Percentiles rank a stretch among this genome's conserved stretches.
phyloP scores from a whole-genome alignment of 2,888 invertebrate species.

The Lasioglossum vierecki region DNA sequence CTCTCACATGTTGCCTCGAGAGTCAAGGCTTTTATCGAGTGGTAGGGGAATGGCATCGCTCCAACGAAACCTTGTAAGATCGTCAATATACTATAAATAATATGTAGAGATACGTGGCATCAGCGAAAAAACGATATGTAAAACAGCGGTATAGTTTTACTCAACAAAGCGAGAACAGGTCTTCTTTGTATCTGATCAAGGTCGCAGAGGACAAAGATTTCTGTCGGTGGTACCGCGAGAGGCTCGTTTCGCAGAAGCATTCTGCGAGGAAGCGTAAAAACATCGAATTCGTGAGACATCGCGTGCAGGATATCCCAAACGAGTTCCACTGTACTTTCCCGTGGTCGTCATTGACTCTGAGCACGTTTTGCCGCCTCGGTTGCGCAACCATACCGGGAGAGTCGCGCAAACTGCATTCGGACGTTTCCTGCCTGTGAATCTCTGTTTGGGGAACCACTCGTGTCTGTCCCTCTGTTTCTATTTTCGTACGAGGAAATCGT shows the following conservation, averaged over 20 bases:
- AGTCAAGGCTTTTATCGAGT: conserved; percentile 45
- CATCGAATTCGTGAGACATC: conserved; percentile 4
- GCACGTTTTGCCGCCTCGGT: neutral
- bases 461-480: neutral
- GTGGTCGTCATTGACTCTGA: conserved; percentile 17
- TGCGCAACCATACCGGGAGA: conserved; percentile 38
- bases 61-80: conserved; percentile 42
- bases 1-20: conserved; percentile 14
- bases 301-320: neutral
- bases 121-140: neutral
- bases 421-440: conserved; percentile 27
- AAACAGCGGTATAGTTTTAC: neutral
- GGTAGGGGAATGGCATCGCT: conserved; percentile 60
- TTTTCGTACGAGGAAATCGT: conserved; percentile 2
- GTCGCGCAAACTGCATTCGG: neutral
- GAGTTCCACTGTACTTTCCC: conserved; percentile 30
- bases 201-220: neutral
- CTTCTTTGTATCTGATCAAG: neutral
- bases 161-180: neutral
- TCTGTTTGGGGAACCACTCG: neutral
- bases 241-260: neutral
- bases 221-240: neutral
- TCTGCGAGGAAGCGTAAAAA: neutral
- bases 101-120: conserved; percentile 4
- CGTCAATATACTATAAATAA: conserved; percentile 62